A percentile compares a stretch with the other conserved stretches of the same genome.
These are phyloP conservation scores for Microplitis mediator DNA, from an alignment of 1,140 invertebrate genomes.

Conservation along the genomic window DNA sequence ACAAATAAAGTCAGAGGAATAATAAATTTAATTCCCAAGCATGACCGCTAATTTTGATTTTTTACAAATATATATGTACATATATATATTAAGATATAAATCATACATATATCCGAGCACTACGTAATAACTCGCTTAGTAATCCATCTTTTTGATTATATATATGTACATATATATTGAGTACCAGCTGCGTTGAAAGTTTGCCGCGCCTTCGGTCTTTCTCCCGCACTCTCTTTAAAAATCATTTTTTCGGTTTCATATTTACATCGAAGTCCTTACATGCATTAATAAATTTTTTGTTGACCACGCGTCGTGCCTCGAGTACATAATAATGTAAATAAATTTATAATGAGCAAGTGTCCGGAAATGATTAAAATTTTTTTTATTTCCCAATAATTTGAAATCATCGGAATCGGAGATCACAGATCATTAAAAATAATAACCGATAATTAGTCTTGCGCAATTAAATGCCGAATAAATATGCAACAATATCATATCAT, in stretches of 20 bases:
- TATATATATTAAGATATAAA: not conserved
- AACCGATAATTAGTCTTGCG: too few relatives aligned
- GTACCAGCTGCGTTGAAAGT: not conserved
- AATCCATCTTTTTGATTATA: conserved; percentile 19
- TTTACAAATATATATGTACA: not conserved
- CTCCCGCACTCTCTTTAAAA: not conserved
- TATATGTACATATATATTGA: too few relatives aligned
- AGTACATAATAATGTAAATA: conserved; percentile 9
- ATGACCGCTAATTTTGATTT: not conserved
- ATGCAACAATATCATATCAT: too few relatives aligned
- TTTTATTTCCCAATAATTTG: too few relatives aligned
- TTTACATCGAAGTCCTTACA: not conserved
- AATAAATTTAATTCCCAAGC: too few relatives aligned
- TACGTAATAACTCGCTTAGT: conserved; percentile 16
- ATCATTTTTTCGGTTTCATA: not conserved
- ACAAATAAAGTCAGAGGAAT: not conserved
- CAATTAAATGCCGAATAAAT: too few relatives aligned
- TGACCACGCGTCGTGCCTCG: not conserved
- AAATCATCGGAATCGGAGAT: too few relatives aligned
- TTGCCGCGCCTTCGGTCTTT: conserved; percentile 18
- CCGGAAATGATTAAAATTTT: too few relatives aligned
- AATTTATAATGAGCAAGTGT: not conserved
- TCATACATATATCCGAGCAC: conserved; percentile 2
- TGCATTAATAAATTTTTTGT: too few relatives aligned
- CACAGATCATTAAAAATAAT: too few relatives aligned